These are phyloP conservation scores for Trissolcus basalis DNA, from an alignment of 1,140 invertebrate genomes.

Conservation along the genomic window DNA sequence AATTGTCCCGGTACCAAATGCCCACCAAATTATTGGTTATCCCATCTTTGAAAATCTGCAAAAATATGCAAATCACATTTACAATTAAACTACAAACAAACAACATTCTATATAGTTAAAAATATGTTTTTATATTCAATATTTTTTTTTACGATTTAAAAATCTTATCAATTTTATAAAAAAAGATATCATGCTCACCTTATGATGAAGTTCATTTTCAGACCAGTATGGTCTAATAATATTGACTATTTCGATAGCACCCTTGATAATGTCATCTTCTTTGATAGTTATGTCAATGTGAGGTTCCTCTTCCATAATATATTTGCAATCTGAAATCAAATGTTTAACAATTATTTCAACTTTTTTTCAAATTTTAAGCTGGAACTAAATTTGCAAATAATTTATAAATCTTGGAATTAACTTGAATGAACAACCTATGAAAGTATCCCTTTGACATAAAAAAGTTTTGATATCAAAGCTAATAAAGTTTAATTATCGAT, in stretches of 20 bases:
- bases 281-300: slow-evolving; percentile 74
- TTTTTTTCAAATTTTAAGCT: too few relatives aligned
- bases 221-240: slow-evolving; percentile 77
- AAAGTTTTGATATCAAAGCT: too few relatives aligned
- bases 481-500: too few relatives aligned
- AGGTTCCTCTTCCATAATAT: slow-evolving; percentile 59
- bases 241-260: slow-evolving; percentile 76
- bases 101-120: too few relatives aligned
- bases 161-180: slow-evolving; percentile 12
- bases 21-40: slow-evolving; percentile 96
- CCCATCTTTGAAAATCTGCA: slow-evolving; percentile 93
- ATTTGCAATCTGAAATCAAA: slow-evolving; percentile 4
- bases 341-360: too few relatives aligned
- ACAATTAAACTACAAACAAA: slow-evolving; percentile 3
- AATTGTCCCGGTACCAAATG: slow-evolving; percentile 77
- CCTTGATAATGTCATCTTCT: slow-evolving; percentile 76
- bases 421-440: too few relatives aligned
- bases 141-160: too few relatives aligned
- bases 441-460: too few relatives aligned
- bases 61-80: slow-evolving; percentile 11
- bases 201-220: slow-evolving; percentile 73
- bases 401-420: too few relatives aligned
- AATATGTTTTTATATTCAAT: too few relatives aligned
- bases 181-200: slow-evolving; percentile 68
- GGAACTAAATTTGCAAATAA: too few relatives aligned